Evolutionary conservation across 2,888 invertebrate genomes (phyloP).

Genomic region (Trichogramma dendrolimi): DNA sequence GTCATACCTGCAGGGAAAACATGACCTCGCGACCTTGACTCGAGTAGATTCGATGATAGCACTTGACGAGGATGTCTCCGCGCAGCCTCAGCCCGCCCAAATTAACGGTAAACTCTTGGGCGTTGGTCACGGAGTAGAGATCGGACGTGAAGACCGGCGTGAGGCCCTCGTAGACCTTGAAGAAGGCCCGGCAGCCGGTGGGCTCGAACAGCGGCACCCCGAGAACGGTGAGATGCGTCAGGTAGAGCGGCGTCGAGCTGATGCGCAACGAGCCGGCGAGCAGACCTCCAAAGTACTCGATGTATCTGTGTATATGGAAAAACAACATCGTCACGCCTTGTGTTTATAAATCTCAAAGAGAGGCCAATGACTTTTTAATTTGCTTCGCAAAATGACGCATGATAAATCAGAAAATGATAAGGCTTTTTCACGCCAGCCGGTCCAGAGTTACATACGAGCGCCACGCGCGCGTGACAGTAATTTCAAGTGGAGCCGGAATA

Average conservation of each 20-base stretch:
- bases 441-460: no score
- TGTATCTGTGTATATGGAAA: conserved; percentile 62
- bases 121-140: conserved; percentile 54
- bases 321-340: no score
- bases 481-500: no score
- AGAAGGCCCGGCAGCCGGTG: conserved; percentile 69
- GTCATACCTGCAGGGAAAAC: conserved; percentile 48
- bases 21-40: conserved; percentile 50
- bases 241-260: conserved; percentile 79
- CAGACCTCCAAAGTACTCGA: conserved; percentile 86
- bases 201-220: conserved; percentile 73
- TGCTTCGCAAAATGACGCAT: no score
- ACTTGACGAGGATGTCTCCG: conserved; percentile 87
- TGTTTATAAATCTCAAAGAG: no score
- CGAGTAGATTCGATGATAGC: conserved; percentile 67
- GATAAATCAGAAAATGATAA: no score
- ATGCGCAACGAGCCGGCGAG: conserved; percentile 84
- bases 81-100: conserved; percentile 69
- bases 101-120: conserved; percentile 66
- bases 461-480: no score
- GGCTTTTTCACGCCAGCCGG: no score
- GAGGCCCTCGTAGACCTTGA: conserved; percentile 87
- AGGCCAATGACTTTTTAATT: no score
- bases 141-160: conserved; percentile 83
- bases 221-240: conserved; percentile 80